Conservation (phyloP, 2,797 vertebrate genomes). For the Lepilemur septentrionalis region DNA sequence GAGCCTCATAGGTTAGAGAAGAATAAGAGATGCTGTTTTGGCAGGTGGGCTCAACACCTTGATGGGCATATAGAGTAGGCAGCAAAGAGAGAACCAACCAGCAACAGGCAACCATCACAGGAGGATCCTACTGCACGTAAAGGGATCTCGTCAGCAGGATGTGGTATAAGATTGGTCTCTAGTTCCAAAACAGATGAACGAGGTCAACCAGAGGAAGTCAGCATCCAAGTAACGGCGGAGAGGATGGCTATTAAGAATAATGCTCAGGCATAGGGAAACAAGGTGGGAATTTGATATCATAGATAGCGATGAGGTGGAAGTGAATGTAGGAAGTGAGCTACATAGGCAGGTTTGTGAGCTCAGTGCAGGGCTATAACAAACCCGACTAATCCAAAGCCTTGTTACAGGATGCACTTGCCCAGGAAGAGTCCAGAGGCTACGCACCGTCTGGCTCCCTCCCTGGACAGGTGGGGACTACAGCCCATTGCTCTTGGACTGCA, state of each 20-base stretch:
- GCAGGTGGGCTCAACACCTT: too few relatives aligned
- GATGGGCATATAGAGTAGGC: too few relatives aligned
- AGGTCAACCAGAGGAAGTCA: not conserved
- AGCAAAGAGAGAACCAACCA: not conserved
- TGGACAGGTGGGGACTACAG: too few relatives aligned
- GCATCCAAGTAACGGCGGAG: accelerated
- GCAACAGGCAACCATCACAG: accelerated
- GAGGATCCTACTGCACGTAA: too few relatives aligned
- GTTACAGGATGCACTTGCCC: accelerated
- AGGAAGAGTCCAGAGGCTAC: not conserved
- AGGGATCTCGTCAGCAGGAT: not conserved
- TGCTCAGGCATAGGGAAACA: not conserved
- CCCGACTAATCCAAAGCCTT: accelerated
- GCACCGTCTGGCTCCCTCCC: not conserved
- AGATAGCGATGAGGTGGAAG: too few relatives aligned
- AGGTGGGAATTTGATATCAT: not conserved
- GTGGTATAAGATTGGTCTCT: not conserved
- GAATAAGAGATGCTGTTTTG: not conserved
- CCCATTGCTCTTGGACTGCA: not conserved
- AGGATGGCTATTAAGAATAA: not conserved
- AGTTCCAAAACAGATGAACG: not conserved
- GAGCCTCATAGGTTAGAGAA: accelerated
- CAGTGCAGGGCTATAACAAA: not conserved
- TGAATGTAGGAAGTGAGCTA: not conserved
- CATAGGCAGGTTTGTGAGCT: accelerated